These are phyloP conservation scores for Oryzias woworae DNA, from an alignment of 2,113 vertebrate species.

Conservation along the genomic window DNA sequence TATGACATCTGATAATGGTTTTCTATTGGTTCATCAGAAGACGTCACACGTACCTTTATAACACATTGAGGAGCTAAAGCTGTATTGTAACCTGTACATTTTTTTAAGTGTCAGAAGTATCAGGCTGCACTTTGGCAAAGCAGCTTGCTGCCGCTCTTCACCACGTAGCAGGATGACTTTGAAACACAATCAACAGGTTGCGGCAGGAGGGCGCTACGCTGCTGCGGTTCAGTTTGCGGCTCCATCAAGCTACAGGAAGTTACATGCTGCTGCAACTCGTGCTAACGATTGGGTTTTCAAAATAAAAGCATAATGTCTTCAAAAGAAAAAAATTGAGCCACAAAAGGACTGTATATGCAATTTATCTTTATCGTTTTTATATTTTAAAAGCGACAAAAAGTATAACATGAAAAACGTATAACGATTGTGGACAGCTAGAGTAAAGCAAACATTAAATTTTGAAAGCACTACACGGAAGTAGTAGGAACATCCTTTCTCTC, in stretches of 20 bases:
- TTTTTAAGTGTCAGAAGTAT: background rate
- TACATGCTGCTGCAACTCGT: background rate
- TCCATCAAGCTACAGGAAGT: constrained; percentile 1
- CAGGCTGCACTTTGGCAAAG: no score
- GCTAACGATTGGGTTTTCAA: background rate
- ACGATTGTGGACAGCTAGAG: no score
- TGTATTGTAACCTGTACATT: background rate
- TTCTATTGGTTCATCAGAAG: no score
- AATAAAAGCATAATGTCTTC: constrained; percentile 12
- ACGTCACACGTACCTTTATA: background rate
- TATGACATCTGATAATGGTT: no score
- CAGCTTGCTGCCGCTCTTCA: background rate
- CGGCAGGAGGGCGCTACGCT: constrained; percentile 39
- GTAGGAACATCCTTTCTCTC: no score
- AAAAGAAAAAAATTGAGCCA: background rate
- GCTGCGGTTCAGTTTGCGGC: constrained; percentile 22
- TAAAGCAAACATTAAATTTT: constrained; percentile 21
- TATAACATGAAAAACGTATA: no score
- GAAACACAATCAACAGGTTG: constrained; percentile 51
- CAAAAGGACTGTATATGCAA: no score
- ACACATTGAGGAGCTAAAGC: background rate
- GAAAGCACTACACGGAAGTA: constrained; percentile 16
- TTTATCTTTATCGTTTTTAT: background rate
- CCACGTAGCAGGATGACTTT: background rate
- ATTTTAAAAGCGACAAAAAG: background rate